Conservation (phyloP, 2,888 invertebrate genomes). For the Gastrophysa polygoni region DNA sequence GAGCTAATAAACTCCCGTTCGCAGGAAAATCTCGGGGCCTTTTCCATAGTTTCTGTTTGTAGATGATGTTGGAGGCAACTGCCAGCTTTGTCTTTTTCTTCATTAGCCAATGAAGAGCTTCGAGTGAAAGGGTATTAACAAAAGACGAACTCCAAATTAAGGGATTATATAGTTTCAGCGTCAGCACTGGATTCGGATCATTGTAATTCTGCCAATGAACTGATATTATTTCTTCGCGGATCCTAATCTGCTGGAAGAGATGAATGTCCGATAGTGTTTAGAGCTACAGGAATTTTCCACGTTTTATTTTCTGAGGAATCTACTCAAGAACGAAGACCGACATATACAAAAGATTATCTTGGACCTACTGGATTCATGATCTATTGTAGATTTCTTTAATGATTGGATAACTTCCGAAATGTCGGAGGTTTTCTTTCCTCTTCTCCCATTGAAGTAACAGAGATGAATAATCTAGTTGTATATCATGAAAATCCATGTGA, state of each 20-base stretch:
- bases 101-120: slow-evolving; percentile 38
- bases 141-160: slow-evolving; percentile 40
- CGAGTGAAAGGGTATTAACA: slow-evolving; percentile 31
- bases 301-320: too few relatives aligned
- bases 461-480: too few relatives aligned
- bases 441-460: too few relatives aligned
- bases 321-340: too few relatives aligned
- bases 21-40: slow-evolving; percentile 36
- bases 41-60: slow-evolving; percentile 38
- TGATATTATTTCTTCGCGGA: slow-evolving; percentile 2
- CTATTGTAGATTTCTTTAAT: too few relatives aligned
- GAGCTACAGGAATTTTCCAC: neutral
- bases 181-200: slow-evolving; percentile 43
- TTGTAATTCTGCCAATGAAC: slow-evolving; percentile 37
- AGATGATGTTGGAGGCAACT: slow-evolving; percentile 31
- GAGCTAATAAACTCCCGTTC: slow-evolving; percentile 35
- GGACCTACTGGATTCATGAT: too few relatives aligned
- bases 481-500: too few relatives aligned
- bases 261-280: neutral
- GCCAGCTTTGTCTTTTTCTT: slow-evolving; percentile 42
- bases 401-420: too few relatives aligned
- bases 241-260: neutral
- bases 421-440: too few relatives aligned
- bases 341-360: too few relatives aligned
- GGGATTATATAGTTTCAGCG: slow-evolving; percentile 41